Conservation (phyloP, 2,797 vertebrate species). For the Synanceia verrucosa region DNA sequence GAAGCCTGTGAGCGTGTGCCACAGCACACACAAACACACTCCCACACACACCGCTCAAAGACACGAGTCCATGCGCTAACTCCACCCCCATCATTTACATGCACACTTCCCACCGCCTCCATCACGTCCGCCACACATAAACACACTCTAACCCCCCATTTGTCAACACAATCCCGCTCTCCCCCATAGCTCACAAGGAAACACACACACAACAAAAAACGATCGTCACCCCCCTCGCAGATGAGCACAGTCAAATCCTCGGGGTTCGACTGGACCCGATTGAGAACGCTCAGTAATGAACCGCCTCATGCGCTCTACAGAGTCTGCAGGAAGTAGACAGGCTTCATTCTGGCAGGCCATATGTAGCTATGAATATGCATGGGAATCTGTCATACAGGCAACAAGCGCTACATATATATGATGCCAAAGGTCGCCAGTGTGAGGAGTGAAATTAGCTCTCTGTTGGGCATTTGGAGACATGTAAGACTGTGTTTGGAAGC, state of each 20-base stretch:
- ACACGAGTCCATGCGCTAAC: constrained; percentile 52
- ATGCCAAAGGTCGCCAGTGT: constrained; percentile 81
- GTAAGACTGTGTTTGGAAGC: constrained; percentile 59
- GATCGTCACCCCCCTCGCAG: constrained; percentile 32
- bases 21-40: constrained; percentile 68
- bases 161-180: constrained; percentile 32
- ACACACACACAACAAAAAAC: constrained; percentile 36
- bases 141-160: constrained; percentile 12
- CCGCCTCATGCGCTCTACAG: constrained; percentile 60
- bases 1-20: constrained; percentile 76
- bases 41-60: constrained; percentile 61
- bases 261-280: constrained; percentile 61
- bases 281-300: constrained; percentile 75
- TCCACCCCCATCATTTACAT: constrained; percentile 58
- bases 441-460: constrained; percentile 77
- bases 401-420: constrained; percentile 76
- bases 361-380: constrained; percentile 87
- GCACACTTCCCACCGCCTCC: constrained; percentile 36
- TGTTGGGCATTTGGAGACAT: constrained; percentile 71
- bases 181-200: constrained; percentile 39
- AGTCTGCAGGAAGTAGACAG: constrained; percentile 74
- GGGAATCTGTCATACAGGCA: constrained; percentile 82
- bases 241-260: constrained; percentile 54
- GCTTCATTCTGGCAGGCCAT: constrained; percentile 80
- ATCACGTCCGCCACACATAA: constrained; percentile 37